These are phyloP conservation scores for Blastomussa wellsi DNA, from an alignment of 92 coral and sea anemone genomes.

Conservation along the genomic window DNA sequence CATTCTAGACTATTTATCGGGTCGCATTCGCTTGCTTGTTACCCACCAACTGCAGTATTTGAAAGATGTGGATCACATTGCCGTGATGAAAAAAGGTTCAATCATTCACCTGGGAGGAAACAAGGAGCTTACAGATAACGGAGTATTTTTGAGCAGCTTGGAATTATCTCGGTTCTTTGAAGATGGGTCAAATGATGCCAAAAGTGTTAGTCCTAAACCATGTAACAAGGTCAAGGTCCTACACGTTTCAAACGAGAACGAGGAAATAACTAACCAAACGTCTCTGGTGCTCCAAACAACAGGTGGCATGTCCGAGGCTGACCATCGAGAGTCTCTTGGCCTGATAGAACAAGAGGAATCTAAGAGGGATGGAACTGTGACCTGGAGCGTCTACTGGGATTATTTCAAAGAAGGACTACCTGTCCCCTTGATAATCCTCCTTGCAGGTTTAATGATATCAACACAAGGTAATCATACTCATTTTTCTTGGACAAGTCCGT, in stretches of 20 bases:
- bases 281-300: neutral
- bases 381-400: slow-evolving; percentile 15
- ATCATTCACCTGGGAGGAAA: neutral
- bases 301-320: too few relatives aligned
- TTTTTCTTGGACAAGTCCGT: too few relatives aligned
- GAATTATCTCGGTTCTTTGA: neutral
- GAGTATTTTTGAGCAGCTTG: neutral
- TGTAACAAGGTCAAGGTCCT: neutral
- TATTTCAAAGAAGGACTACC: neutral
- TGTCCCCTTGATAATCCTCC: neutral
- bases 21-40: slow-evolving; percentile 5
- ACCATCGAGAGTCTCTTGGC: neutral
- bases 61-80: neutral
- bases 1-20: neutral
- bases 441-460: neutral
- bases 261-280: neutral
- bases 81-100: slow-evolving; percentile 18
- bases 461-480: slow-evolving; percentile 27
- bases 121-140: neutral
- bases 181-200: neutral
- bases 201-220: neutral
- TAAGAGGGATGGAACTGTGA: neutral
- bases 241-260: neutral
- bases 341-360: slow-evolving; percentile 1
- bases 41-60: slow-evolving; percentile 16